phyloP scores from a whole-genome alignment of 1,140 invertebrate species.

The Scaptomyza hsui region DNA sequence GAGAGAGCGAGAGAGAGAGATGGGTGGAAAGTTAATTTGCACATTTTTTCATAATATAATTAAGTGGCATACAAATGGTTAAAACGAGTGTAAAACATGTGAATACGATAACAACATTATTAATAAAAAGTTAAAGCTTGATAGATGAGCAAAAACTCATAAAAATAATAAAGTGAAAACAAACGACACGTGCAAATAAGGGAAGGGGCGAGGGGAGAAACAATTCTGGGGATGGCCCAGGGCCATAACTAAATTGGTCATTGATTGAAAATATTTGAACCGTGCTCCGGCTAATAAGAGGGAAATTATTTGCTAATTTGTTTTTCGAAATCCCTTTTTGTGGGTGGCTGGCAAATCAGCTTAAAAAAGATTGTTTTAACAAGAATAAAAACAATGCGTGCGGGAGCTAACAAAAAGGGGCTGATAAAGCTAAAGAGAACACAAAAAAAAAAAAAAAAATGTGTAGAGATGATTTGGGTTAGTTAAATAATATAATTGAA shows the following conservation, averaged over 20 bases:
- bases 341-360: slow-evolving; percentile 49
- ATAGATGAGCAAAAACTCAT: slow-evolving; percentile 57
- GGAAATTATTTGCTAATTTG: slow-evolving; percentile 75
- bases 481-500: slow-evolving; percentile 15
- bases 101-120: slow-evolving; percentile 36
- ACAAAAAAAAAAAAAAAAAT: slow-evolving; percentile 19
- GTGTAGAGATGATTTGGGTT: slow-evolving; percentile 31
- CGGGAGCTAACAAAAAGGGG: slow-evolving; percentile 55
- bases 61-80: slow-evolving; percentile 66
- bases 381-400: slow-evolving; percentile 39
- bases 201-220: background rate
- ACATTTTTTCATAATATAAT: slow-evolving; percentile 69
- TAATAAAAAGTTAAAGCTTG: slow-evolving; percentile 20
- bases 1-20: background rate
- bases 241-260: slow-evolving; percentile 13
- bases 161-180: slow-evolving; percentile 63
- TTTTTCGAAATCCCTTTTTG: slow-evolving; percentile 45
- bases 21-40: slow-evolving; percentile 24
- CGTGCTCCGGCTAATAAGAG: slow-evolving; percentile 59
- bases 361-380: slow-evolving; percentile 57
- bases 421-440: slow-evolving; percentile 61
- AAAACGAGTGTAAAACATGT: slow-evolving; percentile 38
- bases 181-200: slow-evolving; percentile 52
- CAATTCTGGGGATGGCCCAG: background rate
- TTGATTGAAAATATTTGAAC: slow-evolving; percentile 64